A percentile compares a stretch with the other conserved stretches of the same genome.
These are phyloP conservation scores for Hippopotamus amphibius DNA, from an alignment of 2,113 vertebrate species.

Conservation along the genomic window DNA sequence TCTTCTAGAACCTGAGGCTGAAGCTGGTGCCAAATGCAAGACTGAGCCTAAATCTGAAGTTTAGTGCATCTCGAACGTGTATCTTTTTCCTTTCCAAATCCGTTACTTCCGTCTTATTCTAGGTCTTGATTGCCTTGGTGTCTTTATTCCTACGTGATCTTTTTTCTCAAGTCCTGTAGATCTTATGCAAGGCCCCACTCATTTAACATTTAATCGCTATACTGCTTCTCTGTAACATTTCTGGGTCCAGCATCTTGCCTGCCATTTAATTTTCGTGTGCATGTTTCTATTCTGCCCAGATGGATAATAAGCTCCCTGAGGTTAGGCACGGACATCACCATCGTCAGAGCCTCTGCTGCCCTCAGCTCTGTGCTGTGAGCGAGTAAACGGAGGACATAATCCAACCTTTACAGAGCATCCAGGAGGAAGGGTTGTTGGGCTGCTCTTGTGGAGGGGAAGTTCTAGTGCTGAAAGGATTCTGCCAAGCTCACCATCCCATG, in stretches of 20 bases:
- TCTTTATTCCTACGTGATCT: not conserved
- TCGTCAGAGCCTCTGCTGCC: not conserved
- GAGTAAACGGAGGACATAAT: not conserved
- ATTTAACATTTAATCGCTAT: not conserved
- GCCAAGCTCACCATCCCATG: not conserved
- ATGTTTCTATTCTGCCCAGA: not conserved
- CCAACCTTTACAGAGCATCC: not conserved
- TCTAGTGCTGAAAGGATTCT: not conserved
- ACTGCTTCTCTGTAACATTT: not conserved
- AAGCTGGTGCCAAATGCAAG: not conserved
- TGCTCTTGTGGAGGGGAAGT: not conserved
- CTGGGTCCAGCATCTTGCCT: not conserved
- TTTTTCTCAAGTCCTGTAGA: not conserved
- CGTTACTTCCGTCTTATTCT: not conserved
- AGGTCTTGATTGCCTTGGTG: not conserved
- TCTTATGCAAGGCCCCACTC: not conserved
- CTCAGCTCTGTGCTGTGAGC: not conserved
- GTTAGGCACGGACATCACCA: not conserved
- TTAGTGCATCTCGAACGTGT: not conserved
- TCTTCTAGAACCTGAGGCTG: not conserved
- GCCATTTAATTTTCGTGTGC: not conserved
- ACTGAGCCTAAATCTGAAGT: not conserved
- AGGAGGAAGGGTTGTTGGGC: not conserved
- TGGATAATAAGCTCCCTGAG: not conserved
- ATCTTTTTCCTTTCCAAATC: not conserved